Conservation (phyloP, 2,888 invertebrate species). For the Meta bourneti region DNA sequence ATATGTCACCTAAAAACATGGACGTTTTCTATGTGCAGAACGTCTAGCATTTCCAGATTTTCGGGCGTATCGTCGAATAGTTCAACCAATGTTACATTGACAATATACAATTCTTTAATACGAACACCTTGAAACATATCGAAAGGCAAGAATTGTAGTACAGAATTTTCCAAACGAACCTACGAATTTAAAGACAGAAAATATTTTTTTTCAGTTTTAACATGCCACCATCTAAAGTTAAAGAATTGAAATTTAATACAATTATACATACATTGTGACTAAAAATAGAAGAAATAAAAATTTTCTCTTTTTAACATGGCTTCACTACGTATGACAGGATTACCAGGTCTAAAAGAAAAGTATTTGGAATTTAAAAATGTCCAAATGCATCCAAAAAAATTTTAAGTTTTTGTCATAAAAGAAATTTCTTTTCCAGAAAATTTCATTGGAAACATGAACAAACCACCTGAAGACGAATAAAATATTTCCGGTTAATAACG, state of each 20-base stretch:
- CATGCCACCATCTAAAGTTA: background rate
- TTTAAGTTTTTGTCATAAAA: too few relatives aligned
- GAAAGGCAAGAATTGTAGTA: conserved; percentile 31
- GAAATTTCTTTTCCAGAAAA: too few relatives aligned
- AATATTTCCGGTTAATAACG: too few relatives aligned
- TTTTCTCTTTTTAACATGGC: background rate
- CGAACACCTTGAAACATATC: conserved; percentile 50
- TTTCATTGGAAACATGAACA: too few relatives aligned
- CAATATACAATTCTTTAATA: conserved; percentile 11
- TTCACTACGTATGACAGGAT: background rate
- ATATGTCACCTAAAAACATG: conserved; percentile 54
- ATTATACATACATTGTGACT: background rate
- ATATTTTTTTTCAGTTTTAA: background rate
- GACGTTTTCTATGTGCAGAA: conserved; percentile 34
- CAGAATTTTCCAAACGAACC: conserved; percentile 40
- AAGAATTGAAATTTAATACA: background rate
- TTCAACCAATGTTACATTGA: conserved; percentile 35
- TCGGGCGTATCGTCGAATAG: conserved; percentile 39
- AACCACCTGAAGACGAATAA: too few relatives aligned
- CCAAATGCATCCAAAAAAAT: too few relatives aligned
- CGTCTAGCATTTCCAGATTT: conserved; percentile 18
- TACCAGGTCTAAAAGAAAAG: background rate
- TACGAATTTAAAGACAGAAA: background rate
- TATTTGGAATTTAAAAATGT: background rate
- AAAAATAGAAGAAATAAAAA: background rate